A percentile compares a stretch with the other conserved stretches of the same genome.
Conservation (phyloP, 2,888 invertebrate species). For the Schizaphis graminum region DNA sequence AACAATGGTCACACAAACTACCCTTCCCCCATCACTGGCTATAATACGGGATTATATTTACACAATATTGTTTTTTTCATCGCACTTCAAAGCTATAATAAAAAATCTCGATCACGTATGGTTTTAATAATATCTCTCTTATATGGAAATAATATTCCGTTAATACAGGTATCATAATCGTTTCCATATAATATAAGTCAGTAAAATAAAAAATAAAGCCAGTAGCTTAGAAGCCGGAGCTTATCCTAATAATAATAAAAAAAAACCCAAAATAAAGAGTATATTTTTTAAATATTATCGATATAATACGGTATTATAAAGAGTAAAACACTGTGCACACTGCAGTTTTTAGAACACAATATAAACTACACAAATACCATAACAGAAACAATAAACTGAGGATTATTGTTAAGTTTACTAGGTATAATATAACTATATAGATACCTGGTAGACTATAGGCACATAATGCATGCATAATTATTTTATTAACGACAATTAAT, state of each 20-base stretch:
- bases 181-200: not conserved
- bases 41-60: constrained; percentile 13
- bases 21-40: not conserved
- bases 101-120: constrained; percentile 8
- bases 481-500: not conserved
- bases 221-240: not conserved
- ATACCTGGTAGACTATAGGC: not conserved
- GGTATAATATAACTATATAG: not conserved
- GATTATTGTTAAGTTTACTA: not conserved
- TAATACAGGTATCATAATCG: not conserved
- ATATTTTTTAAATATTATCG: not conserved
- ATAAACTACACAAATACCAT: not conserved
- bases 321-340: not conserved
- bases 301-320: constrained; percentile 4
- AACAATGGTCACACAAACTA: not conserved
- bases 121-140: not conserved
- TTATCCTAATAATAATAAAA: not conserved
- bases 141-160: not conserved
- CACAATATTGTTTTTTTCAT: not conserved
- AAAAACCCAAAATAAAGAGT: no score
- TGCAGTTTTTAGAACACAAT: not conserved
- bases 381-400: not conserved
- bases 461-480: not conserved
- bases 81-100: not conserved
- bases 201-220: not conserved